phyloP scores from a whole-genome alignment of 2,797 vertebrate genomes.

The Notamacropus eugenii region DNA sequence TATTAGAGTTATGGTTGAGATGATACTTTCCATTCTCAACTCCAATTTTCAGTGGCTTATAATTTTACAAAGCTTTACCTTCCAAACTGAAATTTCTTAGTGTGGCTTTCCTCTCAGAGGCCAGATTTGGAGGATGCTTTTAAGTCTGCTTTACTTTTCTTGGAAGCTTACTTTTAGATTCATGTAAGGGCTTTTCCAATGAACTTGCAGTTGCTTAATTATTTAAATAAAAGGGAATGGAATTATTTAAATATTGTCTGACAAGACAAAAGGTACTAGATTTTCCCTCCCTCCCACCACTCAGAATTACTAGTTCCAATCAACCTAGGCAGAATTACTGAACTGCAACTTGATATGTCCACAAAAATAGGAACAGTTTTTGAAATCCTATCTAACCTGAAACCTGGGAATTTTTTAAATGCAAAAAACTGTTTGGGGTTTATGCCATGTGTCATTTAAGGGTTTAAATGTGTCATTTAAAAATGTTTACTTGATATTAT shows the following conservation, averaged over 20 bases:
- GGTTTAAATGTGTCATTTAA: not conserved
- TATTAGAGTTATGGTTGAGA: constrained; percentile 80
- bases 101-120: constrained; percentile 61
- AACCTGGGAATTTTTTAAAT: not conserved
- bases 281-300: constrained; percentile 51
- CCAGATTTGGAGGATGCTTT: constrained; percentile 59
- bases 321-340: constrained; percentile 48
- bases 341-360: constrained; percentile 46
- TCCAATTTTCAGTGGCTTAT: constrained; percentile 77
- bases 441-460: not conserved
- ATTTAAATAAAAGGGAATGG: constrained; percentile 70
- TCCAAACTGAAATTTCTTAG: constrained; percentile 66
- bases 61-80: constrained; percentile 79
- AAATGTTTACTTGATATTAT: constrained; percentile 8
- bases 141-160: constrained; percentile 70
- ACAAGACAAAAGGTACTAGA: constrained; percentile 44
- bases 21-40: constrained; percentile 78
- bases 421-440: not conserved
- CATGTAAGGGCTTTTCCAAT: constrained; percentile 74
- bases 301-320: constrained; percentile 36
- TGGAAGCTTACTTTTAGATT: constrained; percentile 72
- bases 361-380: constrained; percentile 31
- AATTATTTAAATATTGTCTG: constrained; percentile 74
- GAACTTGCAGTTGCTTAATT: constrained; percentile 79
- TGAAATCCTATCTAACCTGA: not conserved